Base-by-base conservation (phyloP, 2,113 vertebrate species). In the Corapipo altera region DNA sequence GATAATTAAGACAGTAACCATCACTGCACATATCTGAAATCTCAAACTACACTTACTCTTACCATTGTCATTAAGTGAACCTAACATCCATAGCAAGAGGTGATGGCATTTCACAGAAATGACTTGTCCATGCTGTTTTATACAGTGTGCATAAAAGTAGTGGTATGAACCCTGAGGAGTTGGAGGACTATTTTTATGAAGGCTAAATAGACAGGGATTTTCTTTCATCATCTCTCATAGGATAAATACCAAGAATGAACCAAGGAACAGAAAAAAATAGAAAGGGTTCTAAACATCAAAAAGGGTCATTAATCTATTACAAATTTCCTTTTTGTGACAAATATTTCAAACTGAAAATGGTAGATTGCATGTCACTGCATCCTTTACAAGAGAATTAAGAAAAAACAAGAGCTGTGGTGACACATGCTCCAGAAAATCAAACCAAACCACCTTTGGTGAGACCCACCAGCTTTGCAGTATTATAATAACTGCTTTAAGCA, bases 141-240 rank as follows among this genome's bases (percentile, higher is more conserved):
- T 26, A 24, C 24, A 58, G 24, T 54, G 21, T 8, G 17, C 3
- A 1, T 80, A 76, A 77, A 69, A 81, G 5, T 9, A 54, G 27
- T 20, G 16, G 23, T 15, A 30, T 80, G 49, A 70, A 87, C 52
- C 57, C 51, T 49, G 24, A 44, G 24, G 12, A 57, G 11, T 14
- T 59, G 22, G 17, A 61, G 11, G 6, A 72, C 44, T 76, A 33
- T 19, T 37, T 51, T 54, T 65, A 61, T 22, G 15, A 44, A 87
- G 24, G 16, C 3, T 70, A 52, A 87, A 73, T 5, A 70, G 15
- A 65, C 10, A 43, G 32, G 20, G 51, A 52, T 41, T 86, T 76
- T 73, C 11, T 72, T 70, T 86, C 15, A 37, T 20, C 16, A 55
- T 16, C 5, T 1, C 2, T 35, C 1, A 1, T 2, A 51, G 28